Evolutionary conservation across 2,888 invertebrate genomes (phyloP), one percentile per base, ranked within the genome.

Genomic region (Choreutis nemorana): DNA sequence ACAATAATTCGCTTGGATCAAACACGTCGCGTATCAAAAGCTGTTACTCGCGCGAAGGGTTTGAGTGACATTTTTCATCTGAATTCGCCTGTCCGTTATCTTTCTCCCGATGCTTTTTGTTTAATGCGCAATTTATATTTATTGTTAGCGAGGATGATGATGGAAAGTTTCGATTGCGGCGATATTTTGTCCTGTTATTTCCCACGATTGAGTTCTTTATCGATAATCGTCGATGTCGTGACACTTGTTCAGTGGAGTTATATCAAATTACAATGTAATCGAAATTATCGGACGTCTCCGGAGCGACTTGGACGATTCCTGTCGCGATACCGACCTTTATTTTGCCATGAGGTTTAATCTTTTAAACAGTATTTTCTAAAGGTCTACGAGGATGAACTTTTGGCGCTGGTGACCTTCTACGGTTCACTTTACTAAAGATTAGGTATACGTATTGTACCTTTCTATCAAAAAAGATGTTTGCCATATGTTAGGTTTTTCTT

Each of bases 1-100:
- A 25, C 30, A 30, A 35, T 28, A 27, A 14, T 52, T 48, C 45
- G 48, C 44, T 45, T 49, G 42, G 48, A 47, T 58, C 56, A 57
- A 53, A 55, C 50, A 45, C 36, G 64, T 60, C 56, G 46, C 44
- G 46, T 50, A 48, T 68, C 64, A 45, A 48, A 51, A 50, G 56
- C 49, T 51, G 57, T 65, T 62, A 60, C 57, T 67, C 65, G 55
- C 61, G 61, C 50, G 64, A 65, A 55, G 46, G 53, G 48, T 39
- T 57, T 60, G 65, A 64, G 43, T 56, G 70, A 55, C 64, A 55
- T 56, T 59, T 59, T 65, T 55, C 63, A 58, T 65, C 53, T 55
- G 55, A 55, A 41, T 54, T 47, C 45, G 48, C n/a, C n/a, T n/a
- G n/a, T 47, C 44, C 45, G 48, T 55, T 53, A 51, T 48, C 41